Percentiles rank a stretch among this genome's conserved stretches.
Evolutionary conservation across 2,113 vertebrate genomes (phyloP).

Genomic region (Irena cyanogastra): DNA sequence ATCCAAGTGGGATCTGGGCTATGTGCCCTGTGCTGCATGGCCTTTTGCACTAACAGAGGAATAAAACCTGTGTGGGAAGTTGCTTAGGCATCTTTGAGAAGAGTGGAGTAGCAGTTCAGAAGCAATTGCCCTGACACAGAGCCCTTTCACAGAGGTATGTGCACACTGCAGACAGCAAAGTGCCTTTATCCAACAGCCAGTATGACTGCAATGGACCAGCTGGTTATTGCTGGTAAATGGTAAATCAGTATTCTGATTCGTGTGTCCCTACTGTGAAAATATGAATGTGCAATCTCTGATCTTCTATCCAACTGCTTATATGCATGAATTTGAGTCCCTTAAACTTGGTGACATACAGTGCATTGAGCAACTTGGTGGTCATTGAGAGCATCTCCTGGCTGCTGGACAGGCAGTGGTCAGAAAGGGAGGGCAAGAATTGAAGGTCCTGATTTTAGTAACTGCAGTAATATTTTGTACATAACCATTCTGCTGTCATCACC

Average conservation of each 20-base stretch:
- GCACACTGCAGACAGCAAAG: background rate
- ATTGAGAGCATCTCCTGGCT: background rate
- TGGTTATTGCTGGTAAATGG: background rate
- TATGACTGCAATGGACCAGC: background rate
- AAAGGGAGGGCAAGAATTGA: background rate
- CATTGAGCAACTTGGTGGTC: accelerated
- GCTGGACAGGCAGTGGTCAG: background rate
- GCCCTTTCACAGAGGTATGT: background rate
- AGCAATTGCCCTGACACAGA: background rate
- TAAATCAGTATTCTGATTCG: background rate
- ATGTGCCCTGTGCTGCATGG: background rate
- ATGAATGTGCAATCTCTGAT: background rate
- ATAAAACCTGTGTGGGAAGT: background rate
- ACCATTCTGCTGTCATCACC: background rate
- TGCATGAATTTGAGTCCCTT: background rate
- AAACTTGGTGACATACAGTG: background rate
- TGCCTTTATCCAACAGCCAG: background rate
- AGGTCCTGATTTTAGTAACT: background rate
- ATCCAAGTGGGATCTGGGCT: background rate
- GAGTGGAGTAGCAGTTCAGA: background rate
- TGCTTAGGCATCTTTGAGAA: background rate
- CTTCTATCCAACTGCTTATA: background rate
- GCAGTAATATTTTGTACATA: background rate
- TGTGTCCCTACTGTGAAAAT: background rate
- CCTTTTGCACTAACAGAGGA: background rate